Conservation (phyloP, 2,113 vertebrate genomes). For the Odocoileus hemionus region DNA sequence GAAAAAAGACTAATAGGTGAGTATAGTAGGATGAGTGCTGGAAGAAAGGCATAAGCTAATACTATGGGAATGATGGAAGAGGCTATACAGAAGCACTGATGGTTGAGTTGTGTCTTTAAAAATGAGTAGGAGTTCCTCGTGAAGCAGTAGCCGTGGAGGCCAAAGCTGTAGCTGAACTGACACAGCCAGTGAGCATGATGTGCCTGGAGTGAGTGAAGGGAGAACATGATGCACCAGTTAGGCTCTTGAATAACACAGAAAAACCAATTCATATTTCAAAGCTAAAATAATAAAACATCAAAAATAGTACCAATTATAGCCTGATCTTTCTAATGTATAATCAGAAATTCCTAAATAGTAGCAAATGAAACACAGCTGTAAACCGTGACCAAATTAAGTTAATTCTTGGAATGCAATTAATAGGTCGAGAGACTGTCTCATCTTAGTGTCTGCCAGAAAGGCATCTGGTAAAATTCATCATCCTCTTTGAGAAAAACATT, state of each 20-base stretch:
- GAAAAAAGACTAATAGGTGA: background rate
- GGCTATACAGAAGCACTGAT: rapidly evolving
- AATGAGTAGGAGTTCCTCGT: background rate
- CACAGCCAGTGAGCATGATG: rapidly evolving
- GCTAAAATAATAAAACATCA: background rate
- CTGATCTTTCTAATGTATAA: slow-evolving; percentile 14
- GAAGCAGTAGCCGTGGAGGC: rapidly evolving
- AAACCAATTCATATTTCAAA: background rate
- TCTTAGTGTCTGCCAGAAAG: background rate
- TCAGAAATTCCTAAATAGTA: slow-evolving; percentile 24
- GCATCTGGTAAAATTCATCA: slow-evolving; percentile 10
- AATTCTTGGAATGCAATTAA: background rate
- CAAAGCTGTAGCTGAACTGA: background rate
- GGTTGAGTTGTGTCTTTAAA: background rate
- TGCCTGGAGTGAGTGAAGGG: background rate
- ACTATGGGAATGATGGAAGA: background rate
- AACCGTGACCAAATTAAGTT: slow-evolving; percentile 3
- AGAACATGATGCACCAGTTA: background rate
- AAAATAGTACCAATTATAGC: background rate
- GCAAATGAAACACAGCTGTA: slow-evolving; percentile 35
- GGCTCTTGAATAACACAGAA: background rate
- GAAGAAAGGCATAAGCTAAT: background rate
- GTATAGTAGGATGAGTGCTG: background rate
- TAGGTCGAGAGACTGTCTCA: background rate
- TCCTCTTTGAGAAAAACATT: background rate